Conservation (phyloP, 2,888 invertebrate species). For the Rhynchonema sp. region DNA sequence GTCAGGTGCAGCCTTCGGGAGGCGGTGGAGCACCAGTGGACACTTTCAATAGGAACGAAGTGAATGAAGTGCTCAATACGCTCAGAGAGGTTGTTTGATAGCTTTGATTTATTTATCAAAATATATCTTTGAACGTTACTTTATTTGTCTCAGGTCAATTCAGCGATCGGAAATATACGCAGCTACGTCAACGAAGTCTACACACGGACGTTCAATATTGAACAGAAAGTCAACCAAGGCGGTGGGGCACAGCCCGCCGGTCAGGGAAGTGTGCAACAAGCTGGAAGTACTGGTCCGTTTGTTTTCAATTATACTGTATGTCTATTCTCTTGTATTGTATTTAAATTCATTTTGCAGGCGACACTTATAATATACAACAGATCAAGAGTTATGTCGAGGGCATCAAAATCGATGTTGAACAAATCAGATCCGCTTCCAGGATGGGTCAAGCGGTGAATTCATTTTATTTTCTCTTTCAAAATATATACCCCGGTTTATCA, state of each 20-base stretch:
- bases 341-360: too few relatives aligned
- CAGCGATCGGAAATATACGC: slow-evolving; percentile 57
- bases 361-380: slow-evolving; percentile 2
- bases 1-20: background rate
- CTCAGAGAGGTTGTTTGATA: slow-evolving; percentile 59
- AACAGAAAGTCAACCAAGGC: background rate
- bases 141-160: too few relatives aligned
- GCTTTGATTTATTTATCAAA: too few relatives aligned
- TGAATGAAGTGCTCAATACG: slow-evolving; percentile 61
- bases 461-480: too few relatives aligned
- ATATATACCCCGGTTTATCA: too few relatives aligned
- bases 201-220: slow-evolving; percentile 12
- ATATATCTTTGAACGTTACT: too few relatives aligned
- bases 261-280: background rate
- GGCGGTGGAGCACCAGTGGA: slow-evolving; percentile 22
- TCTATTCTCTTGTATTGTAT: too few relatives aligned
- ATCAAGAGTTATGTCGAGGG: slow-evolving; percentile 10
- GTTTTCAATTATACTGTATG: too few relatives aligned
- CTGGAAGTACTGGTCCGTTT: too few relatives aligned
- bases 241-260: background rate
- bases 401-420: slow-evolving; percentile 13
- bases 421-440: slow-evolving; percentile 3
- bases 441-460: background rate
- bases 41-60: slow-evolving; percentile 65
- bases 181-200: slow-evolving; percentile 26